Evolutionary conservation across 2,888 invertebrate genomes (phyloP).

Genomic region (Drosophila cracens): DNA sequence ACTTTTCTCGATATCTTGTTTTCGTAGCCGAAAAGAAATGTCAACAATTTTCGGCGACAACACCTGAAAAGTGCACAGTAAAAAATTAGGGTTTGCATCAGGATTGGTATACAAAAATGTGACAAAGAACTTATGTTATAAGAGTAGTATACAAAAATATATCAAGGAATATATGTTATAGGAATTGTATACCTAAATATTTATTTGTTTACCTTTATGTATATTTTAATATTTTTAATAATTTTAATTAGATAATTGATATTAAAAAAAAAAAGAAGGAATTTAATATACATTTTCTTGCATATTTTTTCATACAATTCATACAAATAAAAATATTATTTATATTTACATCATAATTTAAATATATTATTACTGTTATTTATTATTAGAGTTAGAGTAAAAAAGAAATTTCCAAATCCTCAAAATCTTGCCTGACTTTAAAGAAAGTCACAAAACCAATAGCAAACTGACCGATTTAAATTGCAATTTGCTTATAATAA

Average conservation of each 20-base stretch:
- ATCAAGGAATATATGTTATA: background rate
- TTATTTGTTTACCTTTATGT: background rate
- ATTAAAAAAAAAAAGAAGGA: background rate
- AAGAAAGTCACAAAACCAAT: background rate
- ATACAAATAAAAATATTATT: background rate
- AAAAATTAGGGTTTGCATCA: background rate
- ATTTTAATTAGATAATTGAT: background rate
- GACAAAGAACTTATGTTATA: background rate
- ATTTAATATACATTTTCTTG: background rate
- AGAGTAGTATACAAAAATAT: background rate
- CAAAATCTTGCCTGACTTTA: too few species aligned
- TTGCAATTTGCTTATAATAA: background rate
- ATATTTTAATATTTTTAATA: background rate
- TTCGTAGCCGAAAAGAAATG: constrained; percentile 21
- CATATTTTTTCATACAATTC: background rate
- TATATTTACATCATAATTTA: background rate
- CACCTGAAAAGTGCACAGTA: constrained; percentile 45
- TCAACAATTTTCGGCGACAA: constrained; percentile 25
- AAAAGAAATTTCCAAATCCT: too few species aligned
- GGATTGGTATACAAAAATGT: background rate
- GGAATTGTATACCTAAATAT: background rate
- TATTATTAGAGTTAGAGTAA: too few species aligned
- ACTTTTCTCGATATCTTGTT: constrained; percentile 53
- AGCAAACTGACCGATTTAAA: background rate
- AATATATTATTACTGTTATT: background rate